phyloP scores from a whole-genome alignment of 2,113 vertebrate genomes.

The Peucedramus taeniatus region DNA sequence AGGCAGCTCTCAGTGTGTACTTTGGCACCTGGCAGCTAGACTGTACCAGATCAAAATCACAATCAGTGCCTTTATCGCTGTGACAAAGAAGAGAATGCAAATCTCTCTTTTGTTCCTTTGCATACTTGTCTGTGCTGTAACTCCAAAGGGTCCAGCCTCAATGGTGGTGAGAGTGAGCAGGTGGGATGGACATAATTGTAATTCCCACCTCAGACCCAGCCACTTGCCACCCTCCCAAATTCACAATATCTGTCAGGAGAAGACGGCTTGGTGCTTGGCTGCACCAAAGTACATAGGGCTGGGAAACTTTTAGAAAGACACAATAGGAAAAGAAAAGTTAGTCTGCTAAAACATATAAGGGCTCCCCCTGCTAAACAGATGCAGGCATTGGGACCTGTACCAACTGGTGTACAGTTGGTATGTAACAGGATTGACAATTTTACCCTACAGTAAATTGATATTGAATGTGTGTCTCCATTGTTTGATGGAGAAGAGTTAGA shows the following conservation, averaged over 20 bases:
- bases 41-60: background rate
- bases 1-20: background rate
- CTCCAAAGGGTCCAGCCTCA: background rate
- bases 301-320: background rate
- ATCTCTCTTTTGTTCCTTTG: background rate
- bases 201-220: background rate
- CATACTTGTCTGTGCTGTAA: background rate
- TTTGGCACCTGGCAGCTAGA: background rate
- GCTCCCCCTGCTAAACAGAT: background rate
- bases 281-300: background rate
- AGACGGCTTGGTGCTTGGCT: background rate
- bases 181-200: background rate
- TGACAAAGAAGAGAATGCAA: background rate
- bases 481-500: background rate
- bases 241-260: background rate
- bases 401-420: background rate
- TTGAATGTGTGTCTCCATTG: background rate
- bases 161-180: background rate
- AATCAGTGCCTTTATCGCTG: background rate
- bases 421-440: background rate
- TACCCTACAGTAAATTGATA: background rate
- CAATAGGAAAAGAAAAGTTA: background rate
- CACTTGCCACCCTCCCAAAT: background rate
- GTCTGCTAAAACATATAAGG: background rate
- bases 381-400: background rate